Percentiles rank a stretch among this genome's conserved stretches.
phyloP scores from a whole-genome alignment of 1,140 invertebrate species.

The Drosophila insularis region DNA sequence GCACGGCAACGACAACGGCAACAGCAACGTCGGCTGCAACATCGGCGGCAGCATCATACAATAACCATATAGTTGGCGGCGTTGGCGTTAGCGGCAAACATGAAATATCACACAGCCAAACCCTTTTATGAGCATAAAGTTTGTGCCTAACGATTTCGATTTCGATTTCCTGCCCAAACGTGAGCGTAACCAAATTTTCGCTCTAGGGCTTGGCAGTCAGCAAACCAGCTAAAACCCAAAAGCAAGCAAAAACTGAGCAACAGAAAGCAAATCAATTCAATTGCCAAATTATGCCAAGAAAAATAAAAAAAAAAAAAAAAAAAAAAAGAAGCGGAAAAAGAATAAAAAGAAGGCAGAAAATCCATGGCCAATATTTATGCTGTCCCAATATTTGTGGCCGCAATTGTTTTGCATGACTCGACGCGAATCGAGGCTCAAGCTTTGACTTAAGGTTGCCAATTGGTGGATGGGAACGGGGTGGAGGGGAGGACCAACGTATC shows the following conservation, averaged over 20 bases:
- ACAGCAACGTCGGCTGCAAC: constrained; percentile 10
- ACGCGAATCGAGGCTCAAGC: neutral
- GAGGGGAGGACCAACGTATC: neutral
- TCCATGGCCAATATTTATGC: constrained; percentile 61
- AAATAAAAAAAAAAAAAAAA: constrained; percentile 32
- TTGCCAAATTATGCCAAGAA: constrained; percentile 77
- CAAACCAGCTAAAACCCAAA: too few species aligned
- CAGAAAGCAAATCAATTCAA: constrained; percentile 68
- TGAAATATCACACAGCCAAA: constrained; percentile 78
- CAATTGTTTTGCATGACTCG: constrained; percentile 76
- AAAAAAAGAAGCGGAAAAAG: constrained; percentile 6
- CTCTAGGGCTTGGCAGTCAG: constrained; percentile 67
- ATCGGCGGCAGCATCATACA: neutral
- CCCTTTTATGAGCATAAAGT: constrained; percentile 70
- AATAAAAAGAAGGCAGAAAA: constrained; percentile 22
- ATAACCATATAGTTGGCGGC: constrained; percentile 47
- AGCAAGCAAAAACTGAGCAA: constrained; percentile 1
- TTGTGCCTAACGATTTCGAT: constrained; percentile 62
- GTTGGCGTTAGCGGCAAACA: constrained; percentile 75
- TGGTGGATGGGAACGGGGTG: neutral
- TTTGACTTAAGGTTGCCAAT: neutral
- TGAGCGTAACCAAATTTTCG: constrained; percentile 79
- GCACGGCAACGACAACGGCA: constrained; percentile 22
- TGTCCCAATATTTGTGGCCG: constrained; percentile 77
- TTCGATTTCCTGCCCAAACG: constrained; percentile 64